Conservation (phyloP, 2,113 vertebrate species). For the Cricetomys ansorgei region DNA sequence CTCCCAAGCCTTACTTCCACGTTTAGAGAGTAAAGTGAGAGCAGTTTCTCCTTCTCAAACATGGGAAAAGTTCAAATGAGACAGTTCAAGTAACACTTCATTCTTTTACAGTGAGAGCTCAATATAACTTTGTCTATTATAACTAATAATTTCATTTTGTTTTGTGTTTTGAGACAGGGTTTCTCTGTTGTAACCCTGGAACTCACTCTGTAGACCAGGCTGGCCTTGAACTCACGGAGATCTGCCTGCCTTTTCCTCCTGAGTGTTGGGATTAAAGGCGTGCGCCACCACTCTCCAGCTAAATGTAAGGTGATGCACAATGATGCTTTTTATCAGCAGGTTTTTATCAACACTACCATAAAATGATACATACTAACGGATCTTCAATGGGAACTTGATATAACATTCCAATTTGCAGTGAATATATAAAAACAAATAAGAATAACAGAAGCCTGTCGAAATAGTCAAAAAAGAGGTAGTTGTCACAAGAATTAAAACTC, state of each 20-base stretch:
- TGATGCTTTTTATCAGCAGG: not conserved
- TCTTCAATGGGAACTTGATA: not conserved
- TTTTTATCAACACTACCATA: not conserved
- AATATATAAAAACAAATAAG: not conserved
- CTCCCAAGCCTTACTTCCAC: not conserved
- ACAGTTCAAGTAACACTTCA: not conserved
- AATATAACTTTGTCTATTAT: not conserved
- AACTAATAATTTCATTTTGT: no score
- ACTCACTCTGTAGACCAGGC: no score
- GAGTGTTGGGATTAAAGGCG: no score
- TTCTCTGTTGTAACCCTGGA: no score
- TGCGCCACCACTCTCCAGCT: no score
- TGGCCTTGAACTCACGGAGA: no score
- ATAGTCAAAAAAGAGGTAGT: not conserved
- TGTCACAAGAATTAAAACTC: not conserved
- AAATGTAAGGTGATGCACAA: not conserved
- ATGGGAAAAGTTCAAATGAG: not conserved
- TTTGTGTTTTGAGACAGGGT: no score
- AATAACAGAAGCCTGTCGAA: not conserved
- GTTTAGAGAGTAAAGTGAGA: not conserved
- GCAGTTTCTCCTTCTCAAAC: not conserved
- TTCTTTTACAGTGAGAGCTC: not conserved
- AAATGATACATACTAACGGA: not conserved
- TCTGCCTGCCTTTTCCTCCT: no score
- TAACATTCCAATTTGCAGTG: not conserved